Conservation (phyloP, 2,888 invertebrate genomes). For the Steinernema hermaphroditum region DNA sequence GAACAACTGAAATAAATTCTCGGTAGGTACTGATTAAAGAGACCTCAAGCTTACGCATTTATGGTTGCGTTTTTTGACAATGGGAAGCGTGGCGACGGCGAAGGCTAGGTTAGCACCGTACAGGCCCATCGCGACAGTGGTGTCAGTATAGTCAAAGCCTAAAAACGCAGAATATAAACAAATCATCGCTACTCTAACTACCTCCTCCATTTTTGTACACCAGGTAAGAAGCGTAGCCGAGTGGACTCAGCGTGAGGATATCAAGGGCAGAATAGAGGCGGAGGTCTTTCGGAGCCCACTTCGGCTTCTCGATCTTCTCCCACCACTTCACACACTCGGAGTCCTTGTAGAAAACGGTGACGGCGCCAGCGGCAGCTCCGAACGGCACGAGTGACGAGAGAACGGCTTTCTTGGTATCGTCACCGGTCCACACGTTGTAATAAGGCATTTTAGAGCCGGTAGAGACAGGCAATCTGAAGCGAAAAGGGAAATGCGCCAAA, state of each 20-base stretch:
- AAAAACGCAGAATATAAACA: slow-evolving; percentile 19
- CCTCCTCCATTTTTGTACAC: slow-evolving; percentile 64
- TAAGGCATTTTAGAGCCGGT: slow-evolving; percentile 37
- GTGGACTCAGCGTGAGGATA: slow-evolving; percentile 51
- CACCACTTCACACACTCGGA: slow-evolving; percentile 13
- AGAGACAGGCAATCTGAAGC: neutral
- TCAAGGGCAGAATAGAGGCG: slow-evolving; percentile 55
- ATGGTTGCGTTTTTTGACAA: slow-evolving; percentile 54
- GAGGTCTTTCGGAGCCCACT: slow-evolving; percentile 54
- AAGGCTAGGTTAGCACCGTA: slow-evolving; percentile 54
- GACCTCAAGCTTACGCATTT: slow-evolving; percentile 43
- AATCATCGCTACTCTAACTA: slow-evolving; percentile 28
- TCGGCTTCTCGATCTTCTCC: slow-evolving; percentile 51
- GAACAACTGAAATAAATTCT: slow-evolving; percentile 46
- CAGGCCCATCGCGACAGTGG: slow-evolving; percentile 54
- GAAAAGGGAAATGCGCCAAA: neutral
- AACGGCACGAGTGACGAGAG: slow-evolving; percentile 53
- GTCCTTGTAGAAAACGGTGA: neutral
- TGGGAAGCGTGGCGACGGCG: slow-evolving; percentile 49
- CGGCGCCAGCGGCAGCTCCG: slow-evolving; percentile 46
- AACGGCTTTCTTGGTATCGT: slow-evolving; percentile 56
- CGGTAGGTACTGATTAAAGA: neutral
- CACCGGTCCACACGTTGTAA: slow-evolving; percentile 35
- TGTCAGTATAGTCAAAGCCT: slow-evolving; percentile 63
- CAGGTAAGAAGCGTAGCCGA: slow-evolving; percentile 63